Base-by-base conservation (phyloP, 1,140 invertebrate species). In the Nylanderia fulva region DNA sequence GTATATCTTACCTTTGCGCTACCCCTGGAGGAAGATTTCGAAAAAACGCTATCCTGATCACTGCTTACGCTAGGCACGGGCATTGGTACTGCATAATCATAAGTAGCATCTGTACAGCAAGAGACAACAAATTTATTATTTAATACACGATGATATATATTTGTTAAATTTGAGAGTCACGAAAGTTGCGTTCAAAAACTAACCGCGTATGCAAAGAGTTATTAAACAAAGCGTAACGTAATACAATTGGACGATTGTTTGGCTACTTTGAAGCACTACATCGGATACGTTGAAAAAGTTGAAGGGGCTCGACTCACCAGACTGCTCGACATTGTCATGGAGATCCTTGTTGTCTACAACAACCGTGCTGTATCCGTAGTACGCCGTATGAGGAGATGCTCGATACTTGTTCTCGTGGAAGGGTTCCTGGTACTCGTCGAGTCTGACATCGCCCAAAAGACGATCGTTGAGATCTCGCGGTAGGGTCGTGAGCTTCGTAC, bases 361-460 rank as follows among this genome's bases (percentile, higher is more conserved):
- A 80, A 95, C 94, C 21, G 95, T 95, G 88, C 95, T 95, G 88
- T 95, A 95, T 86, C 95, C 95, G 71, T 95, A 95, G 90, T 95
- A 95, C 83, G 95, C 95, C 18, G 95, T 92, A 79, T 95, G 95
- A 80, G 93, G 91, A n/a, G 94, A 91, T 86, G 94, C 93, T 52
- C 93, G 91, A 86, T 95, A 95, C 77, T 95, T 95, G 88, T 92
- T 92, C 85, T 95, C 95, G 88, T 95, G 95, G 85, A 95, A 95
- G 63, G 95, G 95, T 90, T 95, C 95, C 90, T 95, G 95, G 89
- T 95, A 95, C 76, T 95, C 95, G 91, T 95, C 94, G 75, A 95
- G 91, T 54, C 94, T 93, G 29, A 95, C 94, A 58, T 94, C 94
- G 15, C 93, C 93, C 21, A 95, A 91, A 48, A 95, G 89, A 83